Evolutionary conservation across 2,113 vertebrate species (phyloP).

Genomic region (Pyrgilauda ruficollis): DNA sequence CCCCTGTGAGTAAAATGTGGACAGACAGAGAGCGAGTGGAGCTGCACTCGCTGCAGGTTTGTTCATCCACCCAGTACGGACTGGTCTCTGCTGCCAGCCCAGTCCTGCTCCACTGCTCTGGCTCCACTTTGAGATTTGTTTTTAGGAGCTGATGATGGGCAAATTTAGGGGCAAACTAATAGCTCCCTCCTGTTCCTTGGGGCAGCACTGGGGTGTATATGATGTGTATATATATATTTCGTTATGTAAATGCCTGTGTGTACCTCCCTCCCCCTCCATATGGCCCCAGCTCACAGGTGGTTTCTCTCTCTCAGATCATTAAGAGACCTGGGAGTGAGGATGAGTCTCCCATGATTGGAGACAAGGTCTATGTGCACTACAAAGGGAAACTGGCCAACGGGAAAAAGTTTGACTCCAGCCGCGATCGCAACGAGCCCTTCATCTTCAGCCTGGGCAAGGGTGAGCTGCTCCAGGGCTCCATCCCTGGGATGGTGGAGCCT

Average conservation of each 20-base stretch:
- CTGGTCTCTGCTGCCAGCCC: background rate
- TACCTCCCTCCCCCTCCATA: background rate
- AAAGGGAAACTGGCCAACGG: slow-evolving; percentile 88
- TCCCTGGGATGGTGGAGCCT: fast-evolving
- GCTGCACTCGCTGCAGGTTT: background rate
- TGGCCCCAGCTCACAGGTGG: background rate
- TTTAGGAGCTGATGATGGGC: background rate
- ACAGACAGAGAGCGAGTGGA: fast-evolving
- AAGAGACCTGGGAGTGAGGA: slow-evolving; percentile 79
- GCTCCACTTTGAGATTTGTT: background rate
- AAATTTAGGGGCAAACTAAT: background rate
- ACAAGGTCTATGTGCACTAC: slow-evolving; percentile 93
- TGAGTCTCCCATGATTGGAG: slow-evolving; percentile 90
- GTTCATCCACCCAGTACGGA: background rate
- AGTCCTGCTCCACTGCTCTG: fast-evolving
- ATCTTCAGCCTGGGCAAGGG: slow-evolving; percentile 91
- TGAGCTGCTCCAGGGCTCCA: background rate
- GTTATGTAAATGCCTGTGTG: background rate
- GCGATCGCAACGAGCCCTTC: slow-evolving; percentile 88
- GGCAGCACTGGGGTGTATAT: background rate
- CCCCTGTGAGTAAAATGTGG: background rate
- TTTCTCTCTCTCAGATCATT: slow-evolving; percentile 78
- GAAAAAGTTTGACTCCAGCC: slow-evolving; percentile 93
- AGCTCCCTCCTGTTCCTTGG: background rate
- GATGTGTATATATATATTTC: background rate